phyloP scores from a whole-genome alignment of 2,888 invertebrate genomes.

The Griposia aprilina region DNA sequence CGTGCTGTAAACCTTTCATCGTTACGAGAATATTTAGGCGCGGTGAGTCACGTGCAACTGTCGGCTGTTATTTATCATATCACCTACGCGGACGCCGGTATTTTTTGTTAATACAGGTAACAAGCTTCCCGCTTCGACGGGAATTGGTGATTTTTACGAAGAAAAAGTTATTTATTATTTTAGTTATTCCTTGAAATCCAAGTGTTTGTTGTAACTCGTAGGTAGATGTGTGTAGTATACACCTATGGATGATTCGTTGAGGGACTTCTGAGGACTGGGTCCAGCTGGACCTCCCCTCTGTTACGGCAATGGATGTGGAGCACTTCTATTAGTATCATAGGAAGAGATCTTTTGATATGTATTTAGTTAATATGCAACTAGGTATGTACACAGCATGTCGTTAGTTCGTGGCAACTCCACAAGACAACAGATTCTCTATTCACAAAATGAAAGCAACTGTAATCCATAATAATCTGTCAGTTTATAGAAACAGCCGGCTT shows the following conservation, averaged over 20 bases:
- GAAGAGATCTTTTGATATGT: not conserved
- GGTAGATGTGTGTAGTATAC: not conserved
- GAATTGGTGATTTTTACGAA: constrained; percentile 16
- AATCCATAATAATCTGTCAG: constrained; percentile 30
- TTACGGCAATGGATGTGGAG: not conserved
- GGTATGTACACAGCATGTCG: not conserved
- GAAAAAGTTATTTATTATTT: constrained; percentile 26
- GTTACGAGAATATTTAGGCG: constrained; percentile 33
- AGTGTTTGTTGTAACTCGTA: not conserved
- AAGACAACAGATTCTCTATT: not conserved
- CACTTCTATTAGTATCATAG: not conserved
- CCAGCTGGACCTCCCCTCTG: not conserved
- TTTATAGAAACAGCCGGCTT: constrained; percentile 11
- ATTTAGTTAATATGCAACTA: not conserved
- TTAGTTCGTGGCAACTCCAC: not conserved
- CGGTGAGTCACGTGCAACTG: constrained; percentile 43
- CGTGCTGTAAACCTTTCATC: constrained; percentile 40
- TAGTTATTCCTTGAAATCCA: constrained; percentile 17
- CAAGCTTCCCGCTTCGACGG: not conserved
- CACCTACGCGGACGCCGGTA: constrained; percentile 11
- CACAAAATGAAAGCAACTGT: constrained; percentile 13
- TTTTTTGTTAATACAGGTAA: constrained; percentile 42
- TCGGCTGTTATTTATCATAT: constrained; percentile 29
- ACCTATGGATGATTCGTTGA: not conserved
- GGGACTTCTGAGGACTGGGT: not conserved